phyloP scores from a whole-genome alignment of 2,113 vertebrate species.

The Takifugu flavidus region DNA sequence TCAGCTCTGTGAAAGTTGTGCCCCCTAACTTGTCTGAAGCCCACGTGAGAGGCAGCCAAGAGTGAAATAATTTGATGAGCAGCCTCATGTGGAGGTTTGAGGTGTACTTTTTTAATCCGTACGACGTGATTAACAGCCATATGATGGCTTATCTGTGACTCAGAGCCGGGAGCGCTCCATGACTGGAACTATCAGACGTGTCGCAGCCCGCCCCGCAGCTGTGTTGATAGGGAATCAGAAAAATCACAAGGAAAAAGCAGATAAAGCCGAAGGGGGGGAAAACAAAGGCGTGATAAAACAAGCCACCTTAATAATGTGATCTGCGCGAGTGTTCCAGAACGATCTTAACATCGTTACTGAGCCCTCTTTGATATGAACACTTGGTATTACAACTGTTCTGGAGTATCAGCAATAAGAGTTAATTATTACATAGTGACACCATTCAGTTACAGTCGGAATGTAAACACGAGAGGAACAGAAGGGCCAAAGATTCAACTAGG shows the following conservation, averaged over 20 bases:
- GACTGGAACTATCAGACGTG: constrained; percentile 43
- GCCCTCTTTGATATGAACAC: too few relatives aligned
- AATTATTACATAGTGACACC: too few relatives aligned
- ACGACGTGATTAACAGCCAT: constrained; percentile 31
- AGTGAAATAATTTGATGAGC: constrained; percentile 18
- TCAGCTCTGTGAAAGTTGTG: too few relatives aligned
- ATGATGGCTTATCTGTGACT: constrained; percentile 48
- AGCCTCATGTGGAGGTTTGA: constrained; percentile 23
- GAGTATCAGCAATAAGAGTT: too few relatives aligned
- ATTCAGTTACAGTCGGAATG: too few relatives aligned
- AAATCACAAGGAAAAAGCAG: constrained; percentile 6
- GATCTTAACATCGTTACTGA: too few relatives aligned
- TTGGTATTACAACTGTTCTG: too few relatives aligned
- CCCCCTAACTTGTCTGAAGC: neutral
- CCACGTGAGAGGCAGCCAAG: constrained; percentile 22
- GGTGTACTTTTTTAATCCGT: constrained; percentile 21
- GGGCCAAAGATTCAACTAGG: too few relatives aligned
- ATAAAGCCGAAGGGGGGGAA: neutral
- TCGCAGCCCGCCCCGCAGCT: constrained; percentile 32
- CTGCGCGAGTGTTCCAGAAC: neutral
- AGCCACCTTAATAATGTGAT: neutral
- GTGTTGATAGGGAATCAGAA: constrained; percentile 11
- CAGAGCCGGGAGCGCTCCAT: constrained; percentile 37
- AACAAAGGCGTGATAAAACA: neutral
- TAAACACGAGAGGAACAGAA: too few relatives aligned